Conservation (phyloP, 2,113 vertebrate genomes). For the Lepisosteus osseus region DNA sequence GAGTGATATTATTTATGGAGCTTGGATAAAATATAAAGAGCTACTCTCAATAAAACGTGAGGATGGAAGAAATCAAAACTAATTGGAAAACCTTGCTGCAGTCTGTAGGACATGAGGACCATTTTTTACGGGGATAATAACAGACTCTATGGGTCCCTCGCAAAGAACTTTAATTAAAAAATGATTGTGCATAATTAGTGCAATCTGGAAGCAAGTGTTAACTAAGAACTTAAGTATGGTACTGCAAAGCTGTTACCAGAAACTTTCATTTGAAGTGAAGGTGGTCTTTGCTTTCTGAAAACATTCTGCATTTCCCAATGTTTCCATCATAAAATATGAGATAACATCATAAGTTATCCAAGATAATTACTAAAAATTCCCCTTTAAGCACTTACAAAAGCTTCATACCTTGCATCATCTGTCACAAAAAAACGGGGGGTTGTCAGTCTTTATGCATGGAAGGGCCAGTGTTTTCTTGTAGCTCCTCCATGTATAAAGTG, state of each 20-base stretch:
- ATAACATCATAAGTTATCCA: too few relatives aligned
- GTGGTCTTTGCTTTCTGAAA: background rate
- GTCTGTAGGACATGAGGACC: background rate
- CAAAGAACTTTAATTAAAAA: background rate
- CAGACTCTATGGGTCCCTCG: background rate
- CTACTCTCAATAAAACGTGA: background rate
- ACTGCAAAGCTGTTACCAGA: background rate
- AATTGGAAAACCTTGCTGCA: background rate
- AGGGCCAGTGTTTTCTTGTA: too few relatives aligned
- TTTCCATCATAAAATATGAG: too few relatives aligned
- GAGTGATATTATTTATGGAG: background rate
- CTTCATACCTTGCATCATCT: too few relatives aligned
- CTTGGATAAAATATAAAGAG: background rate
- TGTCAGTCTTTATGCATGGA: too few relatives aligned
- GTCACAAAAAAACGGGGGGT: too few relatives aligned
- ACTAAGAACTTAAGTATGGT: background rate
- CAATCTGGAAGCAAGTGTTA: slow-evolving; percentile 5
- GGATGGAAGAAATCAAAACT: background rate
- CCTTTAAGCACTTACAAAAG: too few relatives aligned
- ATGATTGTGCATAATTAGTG: background rate
- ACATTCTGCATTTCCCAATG: too few relatives aligned
- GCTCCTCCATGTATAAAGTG: too few relatives aligned
- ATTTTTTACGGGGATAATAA: background rate
- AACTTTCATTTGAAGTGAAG: background rate
- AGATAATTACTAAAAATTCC: too few relatives aligned